phyloP scores from a whole-genome alignment of 2,888 invertebrate species.

The Amblyteles armatorius region DNA sequence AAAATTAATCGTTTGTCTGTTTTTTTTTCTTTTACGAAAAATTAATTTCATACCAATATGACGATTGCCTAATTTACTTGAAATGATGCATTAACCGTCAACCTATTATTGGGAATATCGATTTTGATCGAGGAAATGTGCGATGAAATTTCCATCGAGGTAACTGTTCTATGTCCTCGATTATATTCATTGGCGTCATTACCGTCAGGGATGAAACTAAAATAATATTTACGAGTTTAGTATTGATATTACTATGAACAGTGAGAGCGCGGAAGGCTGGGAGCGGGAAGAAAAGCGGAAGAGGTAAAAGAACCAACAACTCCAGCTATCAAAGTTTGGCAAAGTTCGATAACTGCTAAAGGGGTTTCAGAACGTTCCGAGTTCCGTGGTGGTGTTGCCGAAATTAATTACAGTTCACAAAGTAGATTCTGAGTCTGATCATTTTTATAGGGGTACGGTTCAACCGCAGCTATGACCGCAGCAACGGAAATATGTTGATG shows the following conservation, averaged over 20 bases:
- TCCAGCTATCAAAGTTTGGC: conserved; percentile 61
- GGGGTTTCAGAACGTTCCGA: conserved; percentile 37
- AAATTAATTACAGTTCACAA: conserved; percentile 66
- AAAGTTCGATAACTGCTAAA: conserved; percentile 56
- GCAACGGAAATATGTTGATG: conserved; percentile 42
- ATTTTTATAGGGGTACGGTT: conserved; percentile 59
- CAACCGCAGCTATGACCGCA: conserved; percentile 48
- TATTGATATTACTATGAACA: conserved; percentile 35
- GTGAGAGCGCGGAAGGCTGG: neutral
- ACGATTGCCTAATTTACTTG: neutral
- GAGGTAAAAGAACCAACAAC: conserved; percentile 62
- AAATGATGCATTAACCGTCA: neutral
- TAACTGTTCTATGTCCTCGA: neutral
- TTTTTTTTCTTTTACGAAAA: neutral
- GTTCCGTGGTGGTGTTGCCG: conserved; percentile 60
- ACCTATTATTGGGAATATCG: neutral
- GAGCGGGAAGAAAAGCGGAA: conserved; percentile 36
- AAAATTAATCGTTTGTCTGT: too few relatives aligned
- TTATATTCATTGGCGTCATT: conserved; percentile 24
- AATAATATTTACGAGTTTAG: conserved; percentile 53
- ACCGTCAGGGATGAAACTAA: conserved; percentile 29
- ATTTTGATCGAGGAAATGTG: neutral
- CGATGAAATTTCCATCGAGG: neutral
- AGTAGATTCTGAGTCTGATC: conserved; percentile 62
- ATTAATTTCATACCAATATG: neutral